Base-by-base conservation (phyloP, 2,113 vertebrate species). In the Aldabrachelys gigantea region DNA sequence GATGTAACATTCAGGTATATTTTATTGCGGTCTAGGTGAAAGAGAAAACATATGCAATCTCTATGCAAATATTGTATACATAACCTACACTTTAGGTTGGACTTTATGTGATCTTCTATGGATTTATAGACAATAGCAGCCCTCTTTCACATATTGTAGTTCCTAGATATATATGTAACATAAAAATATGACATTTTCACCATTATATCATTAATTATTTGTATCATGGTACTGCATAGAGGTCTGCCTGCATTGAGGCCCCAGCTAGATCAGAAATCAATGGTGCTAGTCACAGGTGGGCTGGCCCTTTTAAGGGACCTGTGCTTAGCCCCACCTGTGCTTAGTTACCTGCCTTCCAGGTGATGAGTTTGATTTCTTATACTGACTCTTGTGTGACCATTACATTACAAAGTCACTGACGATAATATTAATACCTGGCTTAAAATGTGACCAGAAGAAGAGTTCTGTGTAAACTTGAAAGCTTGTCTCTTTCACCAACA, bases 161-260 rank as follows among this genome's bases (percentile, higher is more conserved):
- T 27, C 16, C 4, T 0, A 0, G 19, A 79, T 31, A 1, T 0
- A 0, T 57, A 85, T 22, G 17, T 17, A 22, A 4, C 24, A 3
- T 47, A 21, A 86, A 88, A 88, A 84, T 17, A 56, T 56, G 1
- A 0, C 3, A 4, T 75, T 13, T 38, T 54, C 69, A n/a, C 4
- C 0, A 54, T 27, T 27, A 31, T 10, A 6, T 86, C 8, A 7
- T 93, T 85, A 29, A 75, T 87, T 2, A 69, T 83, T 59, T n/a
- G n/a, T 9, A 53, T 95, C 69, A 9, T 8, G 52, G 5, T 12
- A 1, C 0, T 4, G 8, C 19, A 50, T 78, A 10, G 3, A 31
- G 29, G 47, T 10, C 47, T 49, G 47, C 47, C 10, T 49, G 47
- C 47, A 49, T 49, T 49, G 2, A 62, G 8, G 3, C 84, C 31